These are phyloP conservation scores for Microchrysa polita DNA, from an alignment of 2,888 invertebrate genomes.

Conservation along the genomic window DNA sequence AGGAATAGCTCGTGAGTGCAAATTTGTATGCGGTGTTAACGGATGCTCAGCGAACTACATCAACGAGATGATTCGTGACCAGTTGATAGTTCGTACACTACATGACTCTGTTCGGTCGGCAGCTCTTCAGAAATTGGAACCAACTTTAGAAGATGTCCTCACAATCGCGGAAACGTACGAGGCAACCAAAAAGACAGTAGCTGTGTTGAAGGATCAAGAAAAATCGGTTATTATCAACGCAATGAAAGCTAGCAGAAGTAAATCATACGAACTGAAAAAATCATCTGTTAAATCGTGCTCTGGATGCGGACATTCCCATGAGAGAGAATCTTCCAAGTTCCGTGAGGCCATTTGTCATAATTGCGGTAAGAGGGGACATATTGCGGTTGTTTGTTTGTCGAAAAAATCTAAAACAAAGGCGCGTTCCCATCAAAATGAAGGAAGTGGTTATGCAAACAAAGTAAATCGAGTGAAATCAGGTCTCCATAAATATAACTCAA, in stretches of 20 bases:
- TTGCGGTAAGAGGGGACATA: constrained; percentile 47
- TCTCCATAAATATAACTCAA: no score
- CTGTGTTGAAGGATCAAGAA: not conserved
- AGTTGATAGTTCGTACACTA: constrained; percentile 29
- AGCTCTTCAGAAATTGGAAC: constrained; percentile 44
- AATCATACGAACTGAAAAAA: not conserved
- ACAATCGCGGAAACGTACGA: constrained; percentile 45
- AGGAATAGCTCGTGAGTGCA: no score
- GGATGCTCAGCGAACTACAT: not conserved
- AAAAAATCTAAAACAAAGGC: no score
- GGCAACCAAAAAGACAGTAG: constrained; percentile 39
- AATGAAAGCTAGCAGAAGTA: not conserved
- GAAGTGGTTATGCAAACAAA: no score
- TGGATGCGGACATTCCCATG: constrained; percentile 47
- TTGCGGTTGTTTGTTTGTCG: constrained; percentile 44
- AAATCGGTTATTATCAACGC: not conserved
- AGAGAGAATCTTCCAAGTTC: constrained; percentile 47
- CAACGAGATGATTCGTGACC: constrained; percentile 24
- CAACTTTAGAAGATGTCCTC: constrained; percentile 26
- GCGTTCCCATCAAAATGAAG: no score
- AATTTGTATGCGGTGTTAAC: not conserved
- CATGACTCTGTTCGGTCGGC: constrained; percentile 37
- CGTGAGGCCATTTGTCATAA: constrained; percentile 46
- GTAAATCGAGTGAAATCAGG: no score
- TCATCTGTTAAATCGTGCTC: constrained; percentile 43